Evolutionary conservation across 2,797 vertebrate genomes (phyloP), one percentile per base, ranked within the genome.

Genomic region (Loriculus beryllinus): DNA sequence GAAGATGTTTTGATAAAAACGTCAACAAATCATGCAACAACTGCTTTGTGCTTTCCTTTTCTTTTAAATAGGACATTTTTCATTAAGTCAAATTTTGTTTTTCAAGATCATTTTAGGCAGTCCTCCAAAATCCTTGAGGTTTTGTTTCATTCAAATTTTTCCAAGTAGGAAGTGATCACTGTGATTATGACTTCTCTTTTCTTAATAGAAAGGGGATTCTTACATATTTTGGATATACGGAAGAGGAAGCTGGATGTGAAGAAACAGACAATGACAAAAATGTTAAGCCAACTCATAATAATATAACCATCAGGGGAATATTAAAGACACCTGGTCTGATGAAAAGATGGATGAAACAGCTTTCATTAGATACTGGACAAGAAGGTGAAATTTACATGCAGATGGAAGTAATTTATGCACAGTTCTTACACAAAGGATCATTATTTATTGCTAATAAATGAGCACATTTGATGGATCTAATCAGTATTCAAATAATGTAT

Each of bases 381-480:
- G 14, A 4, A 93, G 25, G 39, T 65, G 35, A 75, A 92, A 95
- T 85, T 82, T 76, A 82, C 71, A 26, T 84, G 84, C 94, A 91
- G 71, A 82, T 74, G 10, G 74, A 95, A 96, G 68, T 85, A 90
- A 95, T 93, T 94, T 85, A 94, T 86, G 64, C 78, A 76, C 59
- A 74, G 49, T 48, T 88, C 35, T 71, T 95, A 92, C 82, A 95
- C n/a, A 80, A 75, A 96, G 60, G 67, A 95, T 81, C 68, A 40
- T 63, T 75, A 95, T 93, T 96, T 96, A 95, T 87, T 90, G 86
- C 84, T 94, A 96, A 97, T 93, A 97, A 93, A 95, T 79, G 80
- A 96, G 45, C 23, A 91, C 29, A 88, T 96, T 89, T 95, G 84
- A 96, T 87, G 48, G 65, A 79, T 42, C 64, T 96, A 82, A 95